Percentiles rank a stretch among this genome's conserved stretches.
These are phyloP conservation scores for Sinotaia quadrata DNA, from an alignment of 2,888 invertebrate genomes.

Conservation along the genomic window DNA sequence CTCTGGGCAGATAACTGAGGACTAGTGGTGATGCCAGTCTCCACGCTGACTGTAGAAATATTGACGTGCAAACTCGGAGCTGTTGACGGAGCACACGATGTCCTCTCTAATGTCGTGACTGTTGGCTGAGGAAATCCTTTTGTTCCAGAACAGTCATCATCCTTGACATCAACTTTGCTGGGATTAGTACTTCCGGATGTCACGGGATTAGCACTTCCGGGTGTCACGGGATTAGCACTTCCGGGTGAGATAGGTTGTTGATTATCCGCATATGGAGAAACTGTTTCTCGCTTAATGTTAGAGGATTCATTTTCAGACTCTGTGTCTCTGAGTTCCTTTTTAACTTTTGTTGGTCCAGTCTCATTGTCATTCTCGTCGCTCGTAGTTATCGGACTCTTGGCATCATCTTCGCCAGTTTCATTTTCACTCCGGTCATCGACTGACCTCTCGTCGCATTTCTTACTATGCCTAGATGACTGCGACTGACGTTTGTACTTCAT, in stretches of 20 bases:
- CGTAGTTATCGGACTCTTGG: conserved; percentile 14
- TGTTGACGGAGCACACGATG: conserved; percentile 1
- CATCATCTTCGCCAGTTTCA: conserved; percentile 19
- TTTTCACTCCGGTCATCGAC: conserved; percentile 17
- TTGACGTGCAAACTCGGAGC: conserved; percentile 23
- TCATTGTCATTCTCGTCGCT: conserved; percentile 10
- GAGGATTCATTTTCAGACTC: neutral
- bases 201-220: conserved; percentile 1
- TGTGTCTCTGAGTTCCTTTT: neutral
- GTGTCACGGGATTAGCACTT: neutral
- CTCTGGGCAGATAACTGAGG: conserved; percentile 39
- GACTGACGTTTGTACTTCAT: conserved; percentile 82
- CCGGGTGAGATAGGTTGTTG: neutral
- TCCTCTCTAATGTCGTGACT: conserved; percentile 3
- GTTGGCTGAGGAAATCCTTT: too few relatives aligned
- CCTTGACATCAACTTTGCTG: neutral
- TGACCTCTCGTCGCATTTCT: conserved; percentile 17
- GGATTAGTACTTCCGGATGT: neutral
- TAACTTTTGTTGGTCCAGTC: conserved; percentile 6
- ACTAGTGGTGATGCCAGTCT: conserved; percentile 22
- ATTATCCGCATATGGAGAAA: neutral
- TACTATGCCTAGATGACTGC: conserved; percentile 48
- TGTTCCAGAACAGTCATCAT: too few relatives aligned
- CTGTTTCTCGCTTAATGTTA: conserved; percentile 8
- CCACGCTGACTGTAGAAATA: neutral